These are phyloP conservation scores for Arion vulgaris DNA, from an alignment of 1,140 invertebrate genomes.

Conservation along the genomic window DNA sequence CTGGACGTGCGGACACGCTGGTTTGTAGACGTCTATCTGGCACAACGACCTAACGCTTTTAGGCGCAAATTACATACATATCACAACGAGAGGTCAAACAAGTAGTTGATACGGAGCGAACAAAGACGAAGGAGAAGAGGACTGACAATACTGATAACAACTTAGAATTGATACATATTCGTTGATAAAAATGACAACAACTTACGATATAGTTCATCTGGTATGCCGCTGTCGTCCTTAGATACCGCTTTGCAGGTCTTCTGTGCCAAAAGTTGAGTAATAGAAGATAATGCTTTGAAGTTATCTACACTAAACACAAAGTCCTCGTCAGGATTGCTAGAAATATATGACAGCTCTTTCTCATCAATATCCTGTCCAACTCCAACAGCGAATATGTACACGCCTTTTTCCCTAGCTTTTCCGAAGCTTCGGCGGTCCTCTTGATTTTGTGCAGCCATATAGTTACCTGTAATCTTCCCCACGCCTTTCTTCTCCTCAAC, in stretches of 20 bases:
- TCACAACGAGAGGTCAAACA: too few species aligned
- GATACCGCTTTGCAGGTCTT: conserved; percentile 22
- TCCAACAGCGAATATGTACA: conserved; percentile 56
- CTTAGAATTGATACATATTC: too few species aligned
- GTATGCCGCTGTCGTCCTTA: neutral
- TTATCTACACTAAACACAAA: conserved; percentile 45
- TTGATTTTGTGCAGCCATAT: conserved; percentile 47
- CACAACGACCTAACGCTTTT: too few species aligned
- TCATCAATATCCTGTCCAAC: conserved; percentile 46
- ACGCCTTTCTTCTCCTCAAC: conserved; percentile 40
- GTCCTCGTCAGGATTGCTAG: conserved; percentile 42
- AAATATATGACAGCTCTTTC: conserved; percentile 43
- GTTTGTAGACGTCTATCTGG: too few species aligned
- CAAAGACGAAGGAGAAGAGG: too few species aligned
- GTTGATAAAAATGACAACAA: neutral
- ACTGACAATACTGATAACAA: too few species aligned
- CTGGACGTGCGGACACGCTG: too few species aligned
- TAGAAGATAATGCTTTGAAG: conserved; percentile 33
- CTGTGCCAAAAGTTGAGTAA: conserved; percentile 35
- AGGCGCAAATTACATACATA: too few species aligned
- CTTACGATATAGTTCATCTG: neutral
- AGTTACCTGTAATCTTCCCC: conserved; percentile 52
- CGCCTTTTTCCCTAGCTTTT: conserved; percentile 42
- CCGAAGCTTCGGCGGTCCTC: conserved; percentile 45
- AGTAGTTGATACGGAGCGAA: too few species aligned